A percentile compares a stretch with the other conserved stretches of the same genome.
Evolutionary conservation across 2,888 invertebrate genomes (phyloP).

Genomic region (Trachelus stipa): DNA sequence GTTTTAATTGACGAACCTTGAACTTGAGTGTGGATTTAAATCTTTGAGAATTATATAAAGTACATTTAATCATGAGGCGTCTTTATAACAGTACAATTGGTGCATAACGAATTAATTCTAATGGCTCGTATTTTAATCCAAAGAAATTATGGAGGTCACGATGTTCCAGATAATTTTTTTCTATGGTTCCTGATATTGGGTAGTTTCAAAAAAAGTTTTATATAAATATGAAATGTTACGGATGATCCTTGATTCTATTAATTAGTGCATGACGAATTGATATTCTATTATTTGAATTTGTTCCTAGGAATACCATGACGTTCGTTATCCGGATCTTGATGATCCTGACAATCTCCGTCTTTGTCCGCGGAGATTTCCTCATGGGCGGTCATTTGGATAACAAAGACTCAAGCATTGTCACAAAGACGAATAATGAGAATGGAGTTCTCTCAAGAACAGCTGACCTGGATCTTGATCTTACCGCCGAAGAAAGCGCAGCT

Average conservation of each 20-base stretch:
- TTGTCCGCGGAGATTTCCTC: constrained; percentile 36
- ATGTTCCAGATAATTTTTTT: not conserved
- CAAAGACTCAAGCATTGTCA: constrained; percentile 25
- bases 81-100: not conserved
- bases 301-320: not conserved
- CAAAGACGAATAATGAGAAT: not conserved
- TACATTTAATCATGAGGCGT: not conserved
- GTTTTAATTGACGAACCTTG: not conserved
- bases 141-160: not conserved
- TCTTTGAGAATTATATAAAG: not conserved
- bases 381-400: constrained; percentile 60
- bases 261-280: not conserved
- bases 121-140: not conserved
- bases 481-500: constrained; percentile 24
- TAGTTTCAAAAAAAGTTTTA: not conserved
- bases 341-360: not conserved
- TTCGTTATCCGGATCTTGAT: not conserved
- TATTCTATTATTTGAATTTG: not conserved
- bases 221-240: not conserved
- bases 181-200: not conserved
- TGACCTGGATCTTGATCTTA: constrained; percentile 19
- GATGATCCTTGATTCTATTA: not conserved
- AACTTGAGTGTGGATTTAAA: not conserved
- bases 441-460: not conserved
- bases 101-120: not conserved